Evolutionary conservation across 2,888 invertebrate genomes (phyloP).

Genomic region (Eumacrocentrus americanus): DNA sequence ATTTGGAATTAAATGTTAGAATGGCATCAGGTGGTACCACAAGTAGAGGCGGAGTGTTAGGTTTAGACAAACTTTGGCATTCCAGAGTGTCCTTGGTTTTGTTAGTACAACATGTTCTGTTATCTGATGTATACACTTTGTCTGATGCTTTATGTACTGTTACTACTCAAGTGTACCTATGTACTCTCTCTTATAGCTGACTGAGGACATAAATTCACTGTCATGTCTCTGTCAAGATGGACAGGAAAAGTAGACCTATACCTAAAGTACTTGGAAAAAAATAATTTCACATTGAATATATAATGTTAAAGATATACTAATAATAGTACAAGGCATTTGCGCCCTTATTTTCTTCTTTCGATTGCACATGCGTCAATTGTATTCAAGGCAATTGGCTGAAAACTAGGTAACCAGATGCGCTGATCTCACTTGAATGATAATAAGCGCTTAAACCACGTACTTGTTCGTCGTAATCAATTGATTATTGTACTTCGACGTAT

Average conservation of each 20-base stretch:
- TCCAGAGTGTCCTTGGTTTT: background rate
- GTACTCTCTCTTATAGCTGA: background rate
- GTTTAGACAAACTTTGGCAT: no score
- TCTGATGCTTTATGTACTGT: slow-evolving; percentile 7
- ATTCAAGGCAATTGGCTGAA: no score
- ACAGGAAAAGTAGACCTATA: background rate
- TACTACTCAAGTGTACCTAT: background rate
- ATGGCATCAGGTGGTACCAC: no score
- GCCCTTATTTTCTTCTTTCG: background rate
- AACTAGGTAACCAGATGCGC: no score
- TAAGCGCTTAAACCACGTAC: no score
- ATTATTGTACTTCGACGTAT: no score
- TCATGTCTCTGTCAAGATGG: background rate
- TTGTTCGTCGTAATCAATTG: no score
- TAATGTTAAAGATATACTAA: no score
- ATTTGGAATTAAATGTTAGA: no score
- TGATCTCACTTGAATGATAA: no score
- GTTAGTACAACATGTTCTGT: background rate
- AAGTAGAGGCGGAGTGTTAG: no score
- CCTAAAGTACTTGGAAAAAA: background rate
- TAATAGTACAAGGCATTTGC: background rate
- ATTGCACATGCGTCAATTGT: no score
- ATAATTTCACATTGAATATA: background rate
- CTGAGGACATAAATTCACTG: background rate
- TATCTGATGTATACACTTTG: background rate